These are phyloP conservation scores for Stenopsyche tienmushanensis DNA, from an alignment of 1,140 invertebrate species.

Conservation along the genomic window DNA sequence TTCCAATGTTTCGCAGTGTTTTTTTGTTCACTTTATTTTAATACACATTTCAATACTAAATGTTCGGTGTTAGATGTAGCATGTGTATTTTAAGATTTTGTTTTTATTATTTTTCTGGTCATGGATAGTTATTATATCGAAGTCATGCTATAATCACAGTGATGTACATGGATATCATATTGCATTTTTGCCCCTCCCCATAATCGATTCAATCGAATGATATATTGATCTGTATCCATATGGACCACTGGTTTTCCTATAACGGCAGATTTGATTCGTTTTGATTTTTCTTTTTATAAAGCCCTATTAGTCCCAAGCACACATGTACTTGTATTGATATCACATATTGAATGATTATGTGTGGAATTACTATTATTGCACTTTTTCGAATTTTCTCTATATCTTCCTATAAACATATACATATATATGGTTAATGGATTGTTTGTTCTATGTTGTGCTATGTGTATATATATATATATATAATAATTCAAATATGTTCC, in stretches of 20 bases:
- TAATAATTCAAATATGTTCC: no score
- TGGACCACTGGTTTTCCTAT: no score
- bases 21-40: not conserved
- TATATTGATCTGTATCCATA: no score
- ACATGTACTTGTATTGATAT: slow-evolving; percentile 25
- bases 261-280: not conserved
- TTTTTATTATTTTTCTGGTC: no score
- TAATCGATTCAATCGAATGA: no score
- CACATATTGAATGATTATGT: slow-evolving; percentile 28
- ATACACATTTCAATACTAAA: slow-evolving; percentile 16
- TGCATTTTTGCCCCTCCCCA: no score
- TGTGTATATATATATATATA: slow-evolving; percentile 9
- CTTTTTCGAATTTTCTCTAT: slow-evolving; percentile 26
- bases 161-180: no score
- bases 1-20: slow-evolving; percentile 12
- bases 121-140: no score
- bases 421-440: slow-evolving; percentile 20
- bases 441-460: slow-evolving; percentile 29
- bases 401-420: no score
- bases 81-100: slow-evolving; percentile 21
- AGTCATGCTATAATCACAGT: no score
- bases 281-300: not conserved
- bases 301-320: slow-evolving; percentile 10
- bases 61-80: slow-evolving; percentile 31
- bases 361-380: slow-evolving; percentile 21